Percentiles rank a stretch among this genome's conserved stretches.
These are phyloP conservation scores for Lycaena phlaeas DNA, from an alignment of 2,888 invertebrate species.

Conservation along the genomic window DNA sequence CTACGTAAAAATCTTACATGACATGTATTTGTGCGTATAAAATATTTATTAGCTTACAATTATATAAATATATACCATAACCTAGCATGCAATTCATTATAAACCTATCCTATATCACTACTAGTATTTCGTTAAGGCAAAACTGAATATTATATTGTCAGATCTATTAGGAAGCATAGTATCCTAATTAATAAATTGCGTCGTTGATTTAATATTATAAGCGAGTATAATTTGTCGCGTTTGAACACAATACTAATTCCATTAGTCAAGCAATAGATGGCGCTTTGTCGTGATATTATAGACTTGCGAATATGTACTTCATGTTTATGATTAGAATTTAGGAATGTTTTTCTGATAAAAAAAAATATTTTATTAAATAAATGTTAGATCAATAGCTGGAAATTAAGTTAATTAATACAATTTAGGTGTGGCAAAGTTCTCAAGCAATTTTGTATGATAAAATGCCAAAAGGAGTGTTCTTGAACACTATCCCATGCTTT, in stretches of 20 bases:
- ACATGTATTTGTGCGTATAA: constrained; percentile 22
- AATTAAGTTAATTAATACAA: too few relatives aligned
- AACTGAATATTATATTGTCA: constrained; percentile 67
- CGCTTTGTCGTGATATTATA: not conserved
- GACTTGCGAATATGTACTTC: too few relatives aligned
- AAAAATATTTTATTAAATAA: too few relatives aligned
- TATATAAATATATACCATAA: constrained; percentile 21
- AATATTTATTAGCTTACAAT: constrained; percentile 14
- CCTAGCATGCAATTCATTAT: constrained; percentile 51
- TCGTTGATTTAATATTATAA: not conserved
- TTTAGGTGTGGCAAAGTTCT: too few relatives aligned
- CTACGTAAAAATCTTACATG: constrained; percentile 5
- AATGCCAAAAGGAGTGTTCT: too few relatives aligned
- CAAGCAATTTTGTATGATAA: too few relatives aligned
- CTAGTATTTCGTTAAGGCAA: constrained; percentile 64
- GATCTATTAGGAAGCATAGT: constrained; percentile 70
- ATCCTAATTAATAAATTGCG: constrained; percentile 55
- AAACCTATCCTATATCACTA: constrained; percentile 56
- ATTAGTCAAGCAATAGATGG: not conserved
- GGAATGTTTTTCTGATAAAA: too few relatives aligned
- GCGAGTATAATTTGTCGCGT: not conserved
- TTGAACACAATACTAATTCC: constrained; percentile 5
- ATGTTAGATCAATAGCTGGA: too few relatives aligned
- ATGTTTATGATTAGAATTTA: too few relatives aligned
- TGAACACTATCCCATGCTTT: too few relatives aligned